Evolutionary conservation across 2,888 invertebrate genomes (phyloP), one percentile per base, ranked within the genome.

Genomic region (Therioaphis trifolii): DNA sequence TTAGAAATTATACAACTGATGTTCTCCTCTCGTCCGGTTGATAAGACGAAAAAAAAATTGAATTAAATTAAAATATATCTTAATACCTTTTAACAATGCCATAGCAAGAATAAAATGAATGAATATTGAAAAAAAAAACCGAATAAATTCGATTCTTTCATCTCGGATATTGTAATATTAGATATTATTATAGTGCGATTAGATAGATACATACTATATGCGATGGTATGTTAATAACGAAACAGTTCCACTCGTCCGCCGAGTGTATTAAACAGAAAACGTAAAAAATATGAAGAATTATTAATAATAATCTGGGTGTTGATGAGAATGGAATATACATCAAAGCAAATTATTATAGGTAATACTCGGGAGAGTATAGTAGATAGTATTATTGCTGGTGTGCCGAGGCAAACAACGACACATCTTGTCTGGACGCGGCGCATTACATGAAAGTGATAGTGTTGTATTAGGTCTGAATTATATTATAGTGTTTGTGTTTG

Each of bases 241-340:
- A 1, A 55, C 55, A 79, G 55, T 79, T 69, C 46, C 63, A 49
- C 80, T 82, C 80, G 80, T 82, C 35, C 61, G 61, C 72, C 18
- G 61, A 46, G 52, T 40, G 27, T 46, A 21, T 82, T n/a, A n/a
- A n/a, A n/a, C n/a, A n/a, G n/a, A n/a, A n/a, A n/a, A n/a, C n/a
- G n/a, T 29, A 11, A 24, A 4, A 27, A 21, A 61, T 46, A 12
- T n/a, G 24, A 63, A 46, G 55, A 55, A 58, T n/a, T n/a, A 49
- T 21, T 27, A 18, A 40, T n/a, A 75, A 24, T 43, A n/a, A 24
- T n/a, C 4, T 77, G 43, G 69, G 46, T 49, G 49, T 46, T 63
- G 72, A 77, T 63, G 72, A 74, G 5, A 49, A 82, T 74, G 72
- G 63, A 40, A 43, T 52, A n/a, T n/a, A 27, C 66, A 66, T n/a